Evolutionary conservation across 2,797 vertebrate species (phyloP).

Genomic region (Aplochiton taeniatus): DNA sequence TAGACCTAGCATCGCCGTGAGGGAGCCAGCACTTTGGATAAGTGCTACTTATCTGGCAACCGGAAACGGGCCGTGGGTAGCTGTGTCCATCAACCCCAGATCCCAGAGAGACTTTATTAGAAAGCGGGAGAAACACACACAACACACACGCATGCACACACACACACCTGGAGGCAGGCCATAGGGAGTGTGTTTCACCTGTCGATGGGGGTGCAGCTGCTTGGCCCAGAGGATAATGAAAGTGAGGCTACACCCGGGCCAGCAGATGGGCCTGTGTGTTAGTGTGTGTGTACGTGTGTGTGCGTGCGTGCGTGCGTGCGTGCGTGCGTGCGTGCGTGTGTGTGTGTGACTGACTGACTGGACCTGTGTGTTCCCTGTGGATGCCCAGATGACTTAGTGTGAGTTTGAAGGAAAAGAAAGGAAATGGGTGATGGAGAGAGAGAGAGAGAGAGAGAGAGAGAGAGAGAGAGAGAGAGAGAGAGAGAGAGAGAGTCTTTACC

Average conservation of each 20-base stretch:
- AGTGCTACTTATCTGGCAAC: conserved; percentile 27
- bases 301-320: neutral
- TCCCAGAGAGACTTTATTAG: conserved; percentile 14
- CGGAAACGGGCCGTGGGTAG: conserved; percentile 11
- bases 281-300: conserved; percentile 2
- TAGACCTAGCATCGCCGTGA: neutral
- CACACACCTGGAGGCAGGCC: neutral
- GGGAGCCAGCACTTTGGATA: conserved; percentile 19
- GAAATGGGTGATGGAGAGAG: neutral
- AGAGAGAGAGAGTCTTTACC: neutral
- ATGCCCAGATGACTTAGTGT: conserved; percentile 18
- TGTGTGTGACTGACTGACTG: conserved; percentile 38
- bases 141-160: neutral
- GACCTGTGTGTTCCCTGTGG: conserved; percentile 30
- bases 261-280: conserved; percentile 1
- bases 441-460: no score
- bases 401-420: conserved; percentile 10
- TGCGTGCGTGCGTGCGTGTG: conserved; percentile 21
- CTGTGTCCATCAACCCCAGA: conserved; percentile 13
- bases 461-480: neutral
- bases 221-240: conserved; percentile 3
- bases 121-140: neutral
- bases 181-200: neutral
- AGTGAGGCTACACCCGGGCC: neutral
- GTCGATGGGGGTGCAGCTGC: no score